phyloP scores from a whole-genome alignment of 2,797 vertebrate species.

The Myotis vivesi region DNA sequence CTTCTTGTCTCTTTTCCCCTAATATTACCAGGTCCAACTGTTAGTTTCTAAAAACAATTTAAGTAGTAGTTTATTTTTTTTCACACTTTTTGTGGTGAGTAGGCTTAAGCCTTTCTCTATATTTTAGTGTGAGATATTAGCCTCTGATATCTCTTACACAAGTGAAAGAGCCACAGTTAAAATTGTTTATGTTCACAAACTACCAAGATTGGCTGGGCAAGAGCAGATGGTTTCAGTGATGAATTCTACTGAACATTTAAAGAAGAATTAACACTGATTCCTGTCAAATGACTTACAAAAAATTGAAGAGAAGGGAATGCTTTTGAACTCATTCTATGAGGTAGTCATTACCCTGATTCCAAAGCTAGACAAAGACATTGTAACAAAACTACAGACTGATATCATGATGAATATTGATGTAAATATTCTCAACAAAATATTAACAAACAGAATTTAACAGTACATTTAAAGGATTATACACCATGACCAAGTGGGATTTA shows the following conservation, averaged over 20 bases:
- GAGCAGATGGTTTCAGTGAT: background rate
- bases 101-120: background rate
- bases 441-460: background rate
- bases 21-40: background rate
- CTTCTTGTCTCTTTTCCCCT: background rate
- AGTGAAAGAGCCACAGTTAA: background rate
- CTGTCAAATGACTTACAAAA: background rate
- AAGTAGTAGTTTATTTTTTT: background rate
- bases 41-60: background rate
- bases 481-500: background rate
- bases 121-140: constrained; percentile 1
- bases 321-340: background rate
- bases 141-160: background rate
- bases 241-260: background rate
- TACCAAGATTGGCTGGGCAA: background rate
- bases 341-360: background rate
- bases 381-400: background rate
- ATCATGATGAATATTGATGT: background rate
- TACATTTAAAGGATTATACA: background rate
- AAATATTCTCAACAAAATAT: background rate
- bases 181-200: background rate
- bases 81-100: background rate
- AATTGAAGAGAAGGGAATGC: background rate
- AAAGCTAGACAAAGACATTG: background rate
- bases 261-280: background rate